Evolutionary conservation across 2,113 vertebrate species (phyloP).

Genomic region (Gambusia holbrooki): DNA sequence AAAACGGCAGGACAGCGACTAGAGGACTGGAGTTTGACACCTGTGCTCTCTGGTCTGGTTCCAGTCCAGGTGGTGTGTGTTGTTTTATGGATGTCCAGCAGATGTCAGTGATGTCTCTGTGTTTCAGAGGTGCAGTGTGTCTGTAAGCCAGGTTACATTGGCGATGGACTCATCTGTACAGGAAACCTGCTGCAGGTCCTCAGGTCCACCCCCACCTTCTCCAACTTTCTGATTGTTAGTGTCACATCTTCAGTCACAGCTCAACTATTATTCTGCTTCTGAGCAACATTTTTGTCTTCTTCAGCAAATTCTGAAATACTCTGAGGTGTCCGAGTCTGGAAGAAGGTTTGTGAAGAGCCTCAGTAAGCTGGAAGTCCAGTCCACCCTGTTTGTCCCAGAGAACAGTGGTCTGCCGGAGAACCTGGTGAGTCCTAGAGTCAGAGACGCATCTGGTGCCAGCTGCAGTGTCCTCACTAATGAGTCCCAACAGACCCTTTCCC

Average conservation of each 20-base stretch:
- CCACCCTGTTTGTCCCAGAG: constrained; percentile 90
- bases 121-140: constrained; percentile 89
- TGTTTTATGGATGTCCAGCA: too few species aligned
- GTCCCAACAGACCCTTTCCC: constrained; percentile 85
- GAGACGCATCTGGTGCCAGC: neutral
- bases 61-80: neutral
- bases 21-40: too few species aligned
- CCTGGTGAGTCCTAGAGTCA: constrained; percentile 76
- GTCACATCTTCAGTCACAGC: neutral
- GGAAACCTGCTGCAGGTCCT: constrained; percentile 94
- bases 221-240: constrained; percentile 88
- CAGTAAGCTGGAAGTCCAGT: constrained; percentile 75
- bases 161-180: constrained; percentile 86
- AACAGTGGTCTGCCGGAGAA: constrained; percentile 83
- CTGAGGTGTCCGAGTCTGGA: constrained; percentile 81
- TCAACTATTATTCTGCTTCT: neutral
- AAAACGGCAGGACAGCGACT: too few species aligned
- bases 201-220: constrained; percentile 80
- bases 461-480: neutral
- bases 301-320: constrained; percentile 88
- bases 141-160: constrained; percentile 88
- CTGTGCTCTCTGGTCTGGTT: neutral
- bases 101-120: neutral
- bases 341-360: constrained; percentile 82
- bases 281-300: neutral